phyloP scores from a whole-genome alignment of 2,113 vertebrate genomes.

The Alexandromys fortis region DNA sequence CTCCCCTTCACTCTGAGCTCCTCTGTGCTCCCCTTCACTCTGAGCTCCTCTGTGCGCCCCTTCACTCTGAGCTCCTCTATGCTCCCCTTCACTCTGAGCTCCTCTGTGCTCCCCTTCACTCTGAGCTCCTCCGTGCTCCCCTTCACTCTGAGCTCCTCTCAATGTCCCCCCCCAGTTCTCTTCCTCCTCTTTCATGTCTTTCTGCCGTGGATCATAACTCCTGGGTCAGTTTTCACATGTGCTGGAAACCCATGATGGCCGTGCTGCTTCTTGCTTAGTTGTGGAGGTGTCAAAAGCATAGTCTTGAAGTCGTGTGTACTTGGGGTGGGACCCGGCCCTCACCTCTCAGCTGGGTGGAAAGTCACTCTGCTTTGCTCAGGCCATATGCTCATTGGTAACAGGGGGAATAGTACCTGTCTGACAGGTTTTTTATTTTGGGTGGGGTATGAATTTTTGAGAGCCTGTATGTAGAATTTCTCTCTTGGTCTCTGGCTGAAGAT shows the following conservation, averaged over 20 bases:
- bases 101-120: not conserved
- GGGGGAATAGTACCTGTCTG: not conserved
- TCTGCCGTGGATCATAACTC: not conserved
- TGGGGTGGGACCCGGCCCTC: not conserved
- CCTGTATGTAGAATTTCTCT: not conserved
- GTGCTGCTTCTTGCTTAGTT: not conserved
- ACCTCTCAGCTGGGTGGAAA: not conserved
- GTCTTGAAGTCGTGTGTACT: not conserved
- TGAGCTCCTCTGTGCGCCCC: not conserved
- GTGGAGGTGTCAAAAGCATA: not conserved
- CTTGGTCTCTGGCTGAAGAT: not conserved
- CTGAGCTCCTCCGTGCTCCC: not conserved
- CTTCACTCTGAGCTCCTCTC: not conserved
- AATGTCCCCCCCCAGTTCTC: not conserved
- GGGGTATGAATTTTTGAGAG: not conserved
- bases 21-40: not conserved
- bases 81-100: not conserved
- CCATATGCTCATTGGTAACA: not conserved
- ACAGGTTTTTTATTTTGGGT: not conserved
- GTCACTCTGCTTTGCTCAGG: conserved; percentile 8
- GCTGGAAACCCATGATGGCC: not conserved
- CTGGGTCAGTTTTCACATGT: not conserved
- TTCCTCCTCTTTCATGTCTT: not conserved
- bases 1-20: no score
- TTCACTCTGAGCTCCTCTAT: no score